A percentile compares a stretch with the other conserved stretches of the same genome.
These are phyloP conservation scores for Nothoprocta pentlandii DNA, from an alignment of 2,113 vertebrate genomes.

Conservation along the genomic window DNA sequence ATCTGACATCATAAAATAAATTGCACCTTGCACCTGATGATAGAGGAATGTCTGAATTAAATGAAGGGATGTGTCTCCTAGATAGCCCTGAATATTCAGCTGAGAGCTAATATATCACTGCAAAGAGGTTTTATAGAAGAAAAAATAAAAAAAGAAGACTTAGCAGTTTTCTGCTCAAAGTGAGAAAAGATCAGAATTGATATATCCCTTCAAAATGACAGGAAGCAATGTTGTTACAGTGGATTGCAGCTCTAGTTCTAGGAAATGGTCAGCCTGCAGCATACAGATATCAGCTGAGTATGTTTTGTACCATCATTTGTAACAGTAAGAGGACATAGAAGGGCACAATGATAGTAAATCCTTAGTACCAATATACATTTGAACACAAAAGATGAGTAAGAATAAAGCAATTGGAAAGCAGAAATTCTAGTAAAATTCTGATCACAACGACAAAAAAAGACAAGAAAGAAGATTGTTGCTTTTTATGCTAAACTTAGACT, in stretches of 20 bases:
- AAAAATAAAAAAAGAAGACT: not conserved
- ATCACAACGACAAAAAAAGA: not conserved
- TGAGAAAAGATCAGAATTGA: not conserved
- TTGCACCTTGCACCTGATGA: not conserved
- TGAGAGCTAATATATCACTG: not conserved
- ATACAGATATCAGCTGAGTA: not conserved
- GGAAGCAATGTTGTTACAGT: not conserved
- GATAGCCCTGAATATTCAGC: not conserved
- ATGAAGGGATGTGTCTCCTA: not conserved
- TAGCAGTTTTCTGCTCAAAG: not conserved
- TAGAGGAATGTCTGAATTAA: not conserved
- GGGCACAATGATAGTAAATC: not conserved
- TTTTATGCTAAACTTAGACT: not conserved
- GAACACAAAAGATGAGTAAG: not conserved
- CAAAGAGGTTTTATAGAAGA: not conserved
- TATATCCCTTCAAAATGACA: not conserved
- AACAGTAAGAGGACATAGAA: not conserved
- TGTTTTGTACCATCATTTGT: constrained; percentile 39
- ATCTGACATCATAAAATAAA: not conserved
- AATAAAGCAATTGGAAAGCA: not conserved
- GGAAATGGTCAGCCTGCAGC: constrained; percentile 11
- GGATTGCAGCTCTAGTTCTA: not conserved
- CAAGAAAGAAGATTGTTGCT: fast-evolving
- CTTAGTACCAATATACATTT: not conserved
- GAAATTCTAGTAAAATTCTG: not conserved